Percentiles rank a stretch among this genome's conserved stretches.
Evolutionary conservation across 2,797 vertebrate species (phyloP).

Genomic region (Macroramphosus scolopax): DNA sequence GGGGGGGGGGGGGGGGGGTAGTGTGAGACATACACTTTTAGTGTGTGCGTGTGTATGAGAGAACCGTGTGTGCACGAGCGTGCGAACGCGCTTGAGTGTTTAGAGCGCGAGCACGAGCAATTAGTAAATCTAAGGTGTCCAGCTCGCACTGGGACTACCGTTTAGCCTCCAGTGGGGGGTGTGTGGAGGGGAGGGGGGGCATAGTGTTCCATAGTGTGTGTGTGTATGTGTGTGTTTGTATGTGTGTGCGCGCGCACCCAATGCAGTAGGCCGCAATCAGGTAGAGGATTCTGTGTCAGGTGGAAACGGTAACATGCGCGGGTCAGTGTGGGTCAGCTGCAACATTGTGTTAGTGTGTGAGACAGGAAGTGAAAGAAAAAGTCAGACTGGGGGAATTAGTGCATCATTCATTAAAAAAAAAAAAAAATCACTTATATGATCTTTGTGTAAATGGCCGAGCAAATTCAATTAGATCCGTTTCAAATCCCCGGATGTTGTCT

Average conservation of each 20-base stretch:
- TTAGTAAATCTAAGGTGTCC: slow-evolving; percentile 34
- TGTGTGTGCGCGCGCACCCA: slow-evolving; percentile 4
- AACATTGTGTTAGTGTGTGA: slow-evolving; percentile 20
- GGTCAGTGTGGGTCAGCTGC: slow-evolving; percentile 48
- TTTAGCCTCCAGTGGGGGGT: slow-evolving; percentile 32
- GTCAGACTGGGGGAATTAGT: no score
- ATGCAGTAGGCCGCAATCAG: slow-evolving; percentile 29
- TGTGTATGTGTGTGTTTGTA: background rate
- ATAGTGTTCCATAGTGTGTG: background rate
- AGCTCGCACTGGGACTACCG: slow-evolving; percentile 13
- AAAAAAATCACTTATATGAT: background rate
- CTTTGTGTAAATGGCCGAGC: slow-evolving; percentile 12
- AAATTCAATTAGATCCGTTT: slow-evolving; percentile 51
- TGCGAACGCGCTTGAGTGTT: slow-evolving; percentile 10
- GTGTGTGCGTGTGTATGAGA: slow-evolving; percentile 6
- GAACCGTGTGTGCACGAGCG: slow-evolving; percentile 12
- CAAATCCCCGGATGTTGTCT: slow-evolving; percentile 21
- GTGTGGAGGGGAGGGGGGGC: no score
- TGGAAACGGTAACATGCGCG: slow-evolving; percentile 50
- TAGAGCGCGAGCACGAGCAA: slow-evolving; percentile 14
- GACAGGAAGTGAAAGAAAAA: background rate
- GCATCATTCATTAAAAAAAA: no score
- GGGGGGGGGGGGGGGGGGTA: no score
- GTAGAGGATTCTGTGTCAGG: slow-evolving; percentile 51
- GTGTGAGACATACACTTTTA: background rate